Base-by-base conservation (phyloP, 2,888 invertebrate genomes). In the Tortricodes alternella region DNA sequence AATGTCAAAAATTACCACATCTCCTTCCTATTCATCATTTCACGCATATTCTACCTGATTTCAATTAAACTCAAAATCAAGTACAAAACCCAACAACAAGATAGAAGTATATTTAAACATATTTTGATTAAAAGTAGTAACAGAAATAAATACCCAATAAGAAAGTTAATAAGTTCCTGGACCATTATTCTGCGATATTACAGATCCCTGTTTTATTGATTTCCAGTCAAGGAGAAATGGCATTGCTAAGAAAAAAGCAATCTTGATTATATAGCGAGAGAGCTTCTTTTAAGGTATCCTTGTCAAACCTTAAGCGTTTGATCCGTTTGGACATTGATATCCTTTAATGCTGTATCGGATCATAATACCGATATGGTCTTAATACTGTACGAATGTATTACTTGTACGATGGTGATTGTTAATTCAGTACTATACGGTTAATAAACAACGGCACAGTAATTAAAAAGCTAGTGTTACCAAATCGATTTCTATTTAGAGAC, bases 241-340 rank as follows among this genome's bases (percentile, higher is more conserved):
- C 8, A 5, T 4, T 4, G 27, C 11, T 13, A 49, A 49, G 1
- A 27, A 19, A 55, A 55, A 35, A 19, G 7, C 19, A 41, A 35
- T 38, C 27, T 35, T 49, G 27, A 27, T 8, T 27, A 18, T 9
- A 16, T 9, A 23, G 15, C 7, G 8, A 41, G 19, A 35, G 32
- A 19, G 19, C 27, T 43, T 21, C 24, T 21, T 27, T 21, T 11
- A 1, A 4, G 19, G 13, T 43, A 27, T 15, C 15, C 24, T 39
- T 16, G 19, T 35, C 16, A 16, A 27, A 8, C 35, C 15, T 11
- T 21, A 27, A 49, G 55, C 18, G 23, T 19, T 37, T 49, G 48
- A 55, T 43, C 55, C 27, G 21, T 29, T 49, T 35, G 35, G 35
- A 53, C 27, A 55, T 41, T 55, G 55, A 55, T 49, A 49, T 49